Conservation (phyloP, 2,113 vertebrate species). For the Taurulus bubalis region DNA sequence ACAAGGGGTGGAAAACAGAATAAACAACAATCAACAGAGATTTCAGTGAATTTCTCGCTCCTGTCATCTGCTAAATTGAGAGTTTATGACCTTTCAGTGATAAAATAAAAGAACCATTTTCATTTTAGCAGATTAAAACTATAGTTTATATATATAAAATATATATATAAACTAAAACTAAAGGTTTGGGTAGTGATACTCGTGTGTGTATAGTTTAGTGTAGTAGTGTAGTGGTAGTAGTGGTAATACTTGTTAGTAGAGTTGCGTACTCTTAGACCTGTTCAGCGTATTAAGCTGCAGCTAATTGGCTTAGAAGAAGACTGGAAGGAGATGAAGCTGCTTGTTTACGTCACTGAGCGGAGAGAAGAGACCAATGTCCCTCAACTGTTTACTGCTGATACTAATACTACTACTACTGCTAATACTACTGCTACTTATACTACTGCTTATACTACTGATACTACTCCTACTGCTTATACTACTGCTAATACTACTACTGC, state of each 20-base stretch:
- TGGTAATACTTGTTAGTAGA: conserved; percentile 1
- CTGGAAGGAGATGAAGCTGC: conserved; percentile 40
- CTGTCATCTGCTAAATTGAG: neutral
- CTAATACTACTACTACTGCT: too few relatives aligned
- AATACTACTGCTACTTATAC: too few relatives aligned
- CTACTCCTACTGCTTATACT: too few relatives aligned
- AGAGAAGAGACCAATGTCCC: neutral
- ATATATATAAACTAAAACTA: too few relatives aligned
- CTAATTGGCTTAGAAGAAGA: conserved; percentile 73
- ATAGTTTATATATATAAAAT: too few relatives aligned
- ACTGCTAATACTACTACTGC: too few relatives aligned
- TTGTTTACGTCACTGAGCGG: conserved; percentile 48
- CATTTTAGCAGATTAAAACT: neutral
- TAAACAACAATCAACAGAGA: too few relatives aligned
- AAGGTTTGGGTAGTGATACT: neutral
- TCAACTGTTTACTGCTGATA: neutral
- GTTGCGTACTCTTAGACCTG: neutral
- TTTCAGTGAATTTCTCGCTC: neutral
- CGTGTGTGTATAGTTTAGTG: neutral
- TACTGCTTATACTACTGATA: too few relatives aligned
- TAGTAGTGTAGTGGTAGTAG: neutral
- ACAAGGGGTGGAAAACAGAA: too few relatives aligned
- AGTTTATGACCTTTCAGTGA: neutral
- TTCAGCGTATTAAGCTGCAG: conserved; percentile 40
- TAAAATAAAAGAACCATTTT: neutral